Conservation (phyloP, 2,113 vertebrate genomes). For the Aix galericulata region DNA sequence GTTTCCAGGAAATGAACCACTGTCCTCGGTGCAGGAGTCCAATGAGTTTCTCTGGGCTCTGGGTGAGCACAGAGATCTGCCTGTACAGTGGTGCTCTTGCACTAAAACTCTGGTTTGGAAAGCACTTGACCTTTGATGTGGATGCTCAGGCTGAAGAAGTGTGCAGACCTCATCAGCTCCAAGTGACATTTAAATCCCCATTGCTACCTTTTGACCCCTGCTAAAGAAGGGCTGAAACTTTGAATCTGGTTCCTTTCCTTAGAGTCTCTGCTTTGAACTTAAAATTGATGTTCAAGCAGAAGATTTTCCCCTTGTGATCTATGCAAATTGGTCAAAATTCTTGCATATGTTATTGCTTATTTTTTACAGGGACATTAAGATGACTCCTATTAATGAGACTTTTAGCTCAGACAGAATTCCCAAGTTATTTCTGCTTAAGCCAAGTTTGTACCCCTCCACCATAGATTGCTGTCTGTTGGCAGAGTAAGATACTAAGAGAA, state of each 20-base stretch:
- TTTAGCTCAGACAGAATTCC: background rate
- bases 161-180: background rate
- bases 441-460: background rate
- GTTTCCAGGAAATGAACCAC: background rate
- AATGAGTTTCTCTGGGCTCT: background rate
- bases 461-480: background rate
- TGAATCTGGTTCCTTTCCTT: background rate
- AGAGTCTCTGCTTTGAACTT: background rate
- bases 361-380: background rate
- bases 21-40: fast-evolving
- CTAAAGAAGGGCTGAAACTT: background rate
- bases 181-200: background rate
- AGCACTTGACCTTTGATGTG: background rate
- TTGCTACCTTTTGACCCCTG: background rate
- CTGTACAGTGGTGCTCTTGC: background rate
- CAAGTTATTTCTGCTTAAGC: background rate
- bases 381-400: background rate
- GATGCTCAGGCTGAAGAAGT: background rate
- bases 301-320: background rate
- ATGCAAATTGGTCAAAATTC: background rate
- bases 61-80: background rate
- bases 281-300: background rate
- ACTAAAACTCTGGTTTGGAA: background rate
- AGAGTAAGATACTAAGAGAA: background rate
- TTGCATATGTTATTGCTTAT: background rate